Evolutionary conservation across 2,888 invertebrate genomes (phyloP), one percentile per base, ranked within the genome.

Genomic region (Drosophila atripex): DNA sequence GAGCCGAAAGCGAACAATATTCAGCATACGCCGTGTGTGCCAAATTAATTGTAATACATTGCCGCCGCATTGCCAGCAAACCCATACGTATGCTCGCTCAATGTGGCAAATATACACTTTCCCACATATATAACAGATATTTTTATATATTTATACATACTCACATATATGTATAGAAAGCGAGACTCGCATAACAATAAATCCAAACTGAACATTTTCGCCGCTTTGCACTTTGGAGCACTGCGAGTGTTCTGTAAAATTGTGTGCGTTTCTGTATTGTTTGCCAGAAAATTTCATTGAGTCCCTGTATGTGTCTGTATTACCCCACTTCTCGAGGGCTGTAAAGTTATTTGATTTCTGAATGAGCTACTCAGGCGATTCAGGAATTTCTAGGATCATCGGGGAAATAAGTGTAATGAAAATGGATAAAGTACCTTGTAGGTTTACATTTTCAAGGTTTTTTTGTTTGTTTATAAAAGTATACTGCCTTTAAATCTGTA

Each of bases 1-100:
- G 75, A 50, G 65, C 32, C 51, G 45, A 57, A 38, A 55, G 39
- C 56, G 32, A 71, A 71, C 59, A 60, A 75, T 66, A 75, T 75
- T 72, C 65, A 66, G 58, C 73, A 75, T 72, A 75, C 71, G 71
- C 49, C 72, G 73, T 65, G 77, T 82, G 86, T 84, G 88, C 88
- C 86, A 88, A 88, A 88, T 88, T 84, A 87, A 82, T 77, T 84
- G 78, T 69, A 59, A 79, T 50, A 58, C 71, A 69, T 57, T 76
- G 83, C 83, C 69, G 38, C 65, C 64, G 84, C 77, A 70, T 32
- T 84, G 77, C 75, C 85, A 51, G 77, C 59, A 43, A 47, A 53
- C 41, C 57, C 65, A 49, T 16, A 43, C 53, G 43, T 11, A 21
- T 35, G 25, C 38, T 35, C 4, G 21, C 3, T 54, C n/a, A 53